Evolutionary conservation across 2,797 vertebrate species (phyloP), one percentile per base, ranked within the genome.

Genomic region (Diglossa cyanea): DNA sequence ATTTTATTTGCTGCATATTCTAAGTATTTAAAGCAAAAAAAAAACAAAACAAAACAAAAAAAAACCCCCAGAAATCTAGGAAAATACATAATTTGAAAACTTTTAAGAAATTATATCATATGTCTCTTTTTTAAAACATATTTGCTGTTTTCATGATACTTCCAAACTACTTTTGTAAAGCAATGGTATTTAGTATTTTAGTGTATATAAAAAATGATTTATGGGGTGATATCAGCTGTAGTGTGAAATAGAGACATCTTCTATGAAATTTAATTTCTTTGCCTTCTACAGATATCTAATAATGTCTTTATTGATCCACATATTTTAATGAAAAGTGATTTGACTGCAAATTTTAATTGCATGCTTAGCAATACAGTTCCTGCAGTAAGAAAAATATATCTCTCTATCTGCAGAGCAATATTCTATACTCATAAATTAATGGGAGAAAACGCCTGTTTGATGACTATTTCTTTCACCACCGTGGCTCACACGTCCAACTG

Each of bases 241-340:
- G 35, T 21, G 25, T 87, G 72, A 86, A 88, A 62, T 74, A 60
- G 1, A 74, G 13, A 67, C 19, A 11, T 70, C 62, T 88, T 51
- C 44, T 12, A 17, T 55, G 65, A 87, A 91, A 75, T 31, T 7
- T 50, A 74, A 39, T 72, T 74, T 71, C 35, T 88, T 73, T 86
- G 30, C 25, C 45, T 82, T 70, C 51, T 61, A n/a, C 31, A 74
- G 30, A 28, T 11, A 16, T 17, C 13, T 35, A 71, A 58, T 87
- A 85, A 68, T 66, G 31, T 15, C 11, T 39, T 75, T 81, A 75
- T 63, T 74, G 72, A 85, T 86, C 37, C 30, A 53, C 14, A 18
- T 66, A 30, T 90, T 91, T 74, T 76, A 80, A 79, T 73, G 61
- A 79, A 71, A 95, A 83, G 35, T n/a, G 44, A 61, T 58, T 62